Evolutionary conservation across 2,113 vertebrate genomes (phyloP).

Genomic region (Oryzias celebensis): DNA sequence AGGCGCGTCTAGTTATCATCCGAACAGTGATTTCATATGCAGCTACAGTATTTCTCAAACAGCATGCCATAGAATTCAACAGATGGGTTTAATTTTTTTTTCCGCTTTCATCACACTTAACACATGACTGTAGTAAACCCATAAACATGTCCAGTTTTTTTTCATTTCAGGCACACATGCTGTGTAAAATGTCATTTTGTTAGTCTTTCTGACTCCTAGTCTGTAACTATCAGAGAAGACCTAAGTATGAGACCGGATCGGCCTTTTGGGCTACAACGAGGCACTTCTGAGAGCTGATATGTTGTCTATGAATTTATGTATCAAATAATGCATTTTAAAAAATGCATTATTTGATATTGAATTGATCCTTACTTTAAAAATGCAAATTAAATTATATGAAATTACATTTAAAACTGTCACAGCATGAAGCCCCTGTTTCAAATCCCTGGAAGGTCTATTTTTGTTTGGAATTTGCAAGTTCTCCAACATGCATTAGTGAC

Average conservation of each 20-base stretch:
- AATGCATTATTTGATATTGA: too few relatives aligned
- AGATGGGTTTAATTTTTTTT: neutral
- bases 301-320: too few relatives aligned
- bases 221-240: neutral
- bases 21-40: neutral
- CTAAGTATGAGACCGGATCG: neutral
- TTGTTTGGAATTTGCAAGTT: too few relatives aligned
- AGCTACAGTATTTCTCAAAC: neutral
- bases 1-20: neutral
- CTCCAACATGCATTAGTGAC: too few relatives aligned
- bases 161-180: neutral
- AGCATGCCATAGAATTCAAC: slow-evolving; percentile 4
- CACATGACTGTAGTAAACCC: neutral
- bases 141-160: slow-evolving; percentile 1
- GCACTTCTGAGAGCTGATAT: neutral
- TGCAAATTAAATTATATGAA: too few relatives aligned
- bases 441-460: too few relatives aligned
- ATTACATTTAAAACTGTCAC: too few relatives aligned
- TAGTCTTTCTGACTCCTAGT: neutral
- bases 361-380: too few relatives aligned
- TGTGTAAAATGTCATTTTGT: slow-evolving; percentile 15
- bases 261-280: neutral
- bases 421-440: too few relatives aligned
- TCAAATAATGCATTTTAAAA: too few relatives aligned
- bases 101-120: neutral